These are phyloP conservation scores for Alectura lathami DNA, from an alignment of 2,113 vertebrate species.

Conservation along the genomic window DNA sequence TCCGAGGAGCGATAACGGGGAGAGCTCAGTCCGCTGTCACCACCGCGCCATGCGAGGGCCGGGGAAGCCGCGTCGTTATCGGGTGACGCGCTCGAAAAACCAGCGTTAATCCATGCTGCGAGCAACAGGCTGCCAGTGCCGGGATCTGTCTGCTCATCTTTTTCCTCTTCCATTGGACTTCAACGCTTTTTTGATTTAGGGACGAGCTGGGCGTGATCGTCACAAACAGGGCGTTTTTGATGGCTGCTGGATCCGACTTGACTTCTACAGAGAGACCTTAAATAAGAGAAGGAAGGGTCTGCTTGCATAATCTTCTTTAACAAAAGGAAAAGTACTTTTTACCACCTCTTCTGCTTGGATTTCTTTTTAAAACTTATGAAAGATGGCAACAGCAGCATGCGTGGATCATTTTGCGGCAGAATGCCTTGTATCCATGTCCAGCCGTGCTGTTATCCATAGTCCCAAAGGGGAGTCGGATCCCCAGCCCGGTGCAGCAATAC, in stretches of 20 bases:
- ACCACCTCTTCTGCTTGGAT: background rate
- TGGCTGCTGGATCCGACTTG: slow-evolving; percentile 46
- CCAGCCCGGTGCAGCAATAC: slow-evolving; percentile 76
- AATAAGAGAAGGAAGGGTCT: slow-evolving; percentile 1
- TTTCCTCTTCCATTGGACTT: background rate
- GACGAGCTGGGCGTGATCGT: slow-evolving; percentile 63
- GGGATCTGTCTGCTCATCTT: background rate
- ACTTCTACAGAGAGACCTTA: slow-evolving; percentile 40
- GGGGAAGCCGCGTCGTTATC: background rate
- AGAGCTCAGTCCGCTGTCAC: slow-evolving; percentile 61
- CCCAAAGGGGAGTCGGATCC: slow-evolving; percentile 80
- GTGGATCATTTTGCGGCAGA: slow-evolving; percentile 97
- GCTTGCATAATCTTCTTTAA: background rate
- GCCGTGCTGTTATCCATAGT: slow-evolving; percentile 86
- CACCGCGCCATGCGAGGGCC: slow-evolving; percentile 62
- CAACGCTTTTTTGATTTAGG: slow-evolving; percentile 36
- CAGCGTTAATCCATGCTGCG: background rate
- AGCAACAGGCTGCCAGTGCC: slow-evolving; percentile 31
- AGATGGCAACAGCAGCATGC: slow-evolving; percentile 83
- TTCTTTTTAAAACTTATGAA: slow-evolving; percentile 38
- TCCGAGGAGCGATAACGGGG: slow-evolving; percentile 67
- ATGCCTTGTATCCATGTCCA: slow-evolving; percentile 99
- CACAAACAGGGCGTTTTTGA: slow-evolving; percentile 51
- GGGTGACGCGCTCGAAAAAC: background rate
- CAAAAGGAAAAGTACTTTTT: background rate